Conservation (phyloP, 2,797 vertebrate species). For the Poeciliopsis paucimaculata region DNA sequence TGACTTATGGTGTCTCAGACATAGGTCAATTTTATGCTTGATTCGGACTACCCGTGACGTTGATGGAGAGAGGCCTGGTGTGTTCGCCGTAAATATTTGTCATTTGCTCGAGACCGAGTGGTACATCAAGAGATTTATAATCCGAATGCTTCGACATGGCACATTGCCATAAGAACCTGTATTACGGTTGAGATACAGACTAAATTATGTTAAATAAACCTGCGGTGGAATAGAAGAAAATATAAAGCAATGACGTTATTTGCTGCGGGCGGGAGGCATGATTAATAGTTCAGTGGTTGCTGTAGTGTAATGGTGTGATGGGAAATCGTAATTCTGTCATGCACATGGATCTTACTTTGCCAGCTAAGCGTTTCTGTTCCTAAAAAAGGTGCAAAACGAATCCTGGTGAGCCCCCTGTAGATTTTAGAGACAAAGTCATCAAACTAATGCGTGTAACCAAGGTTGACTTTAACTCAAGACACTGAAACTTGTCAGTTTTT, state of each 20-base stretch:
- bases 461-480: neutral
- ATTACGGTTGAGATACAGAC: neutral
- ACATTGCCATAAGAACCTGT: neutral
- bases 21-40: slow-evolving; percentile 6
- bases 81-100: neutral
- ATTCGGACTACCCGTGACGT: neutral
- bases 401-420: neutral
- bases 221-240: neutral
- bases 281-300: neutral
- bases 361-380: neutral
- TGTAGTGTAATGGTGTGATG: neutral
- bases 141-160: neutral
- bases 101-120: neutral
- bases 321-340: neutral
- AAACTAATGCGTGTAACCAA: neutral
- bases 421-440: neutral
- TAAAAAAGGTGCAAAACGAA: neutral
- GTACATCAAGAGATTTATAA: neutral
- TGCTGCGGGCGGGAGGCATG: neutral
- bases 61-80: neutral
- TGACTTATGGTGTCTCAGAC: neutral
- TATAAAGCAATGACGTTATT: neutral
- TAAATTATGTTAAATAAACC: slow-evolving; percentile 4
- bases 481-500: neutral
- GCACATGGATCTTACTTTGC: neutral